Evolutionary conservation across 2,113 vertebrate genomes (phyloP).

Genomic region (Prolemur simus): DNA sequence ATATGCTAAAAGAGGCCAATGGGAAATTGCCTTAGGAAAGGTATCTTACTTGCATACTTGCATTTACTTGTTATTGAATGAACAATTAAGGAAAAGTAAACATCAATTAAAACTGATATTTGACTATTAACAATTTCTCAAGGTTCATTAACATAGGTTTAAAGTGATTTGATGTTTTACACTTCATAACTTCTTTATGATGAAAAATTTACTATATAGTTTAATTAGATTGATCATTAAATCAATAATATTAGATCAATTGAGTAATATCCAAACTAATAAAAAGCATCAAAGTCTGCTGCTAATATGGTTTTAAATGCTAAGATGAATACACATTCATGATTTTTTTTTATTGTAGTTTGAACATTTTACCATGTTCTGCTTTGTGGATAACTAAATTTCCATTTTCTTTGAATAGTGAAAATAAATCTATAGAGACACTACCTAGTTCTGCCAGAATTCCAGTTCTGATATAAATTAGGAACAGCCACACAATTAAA

Average conservation of each 20-base stretch:
- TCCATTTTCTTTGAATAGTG: slow-evolving; percentile 9
- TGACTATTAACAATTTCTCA: background rate
- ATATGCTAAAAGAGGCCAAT: background rate
- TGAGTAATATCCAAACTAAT: background rate
- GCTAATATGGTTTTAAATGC: background rate
- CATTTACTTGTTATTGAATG: background rate
- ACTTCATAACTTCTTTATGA: background rate
- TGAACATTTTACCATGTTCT: background rate
- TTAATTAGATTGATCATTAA: background rate
- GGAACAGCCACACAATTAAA: background rate
- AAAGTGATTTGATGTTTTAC: background rate
- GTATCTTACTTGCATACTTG: background rate
- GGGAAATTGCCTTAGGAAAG: background rate
- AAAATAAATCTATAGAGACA: background rate
- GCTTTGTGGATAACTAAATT: background rate
- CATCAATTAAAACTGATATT: background rate
- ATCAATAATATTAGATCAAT: background rate
- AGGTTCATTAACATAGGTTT: background rate
- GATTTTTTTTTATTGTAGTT: background rate
- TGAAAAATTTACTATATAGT: background rate
- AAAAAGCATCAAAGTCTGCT: background rate
- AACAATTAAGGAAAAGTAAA: background rate
- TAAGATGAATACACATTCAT: background rate
- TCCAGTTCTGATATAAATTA: background rate
- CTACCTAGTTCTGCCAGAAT: background rate